A percentile compares a stretch with the other conserved stretches of the same genome.
Evolutionary conservation across 2,113 vertebrate species (phyloP).

Genomic region (Trichechus manatus): DNA sequence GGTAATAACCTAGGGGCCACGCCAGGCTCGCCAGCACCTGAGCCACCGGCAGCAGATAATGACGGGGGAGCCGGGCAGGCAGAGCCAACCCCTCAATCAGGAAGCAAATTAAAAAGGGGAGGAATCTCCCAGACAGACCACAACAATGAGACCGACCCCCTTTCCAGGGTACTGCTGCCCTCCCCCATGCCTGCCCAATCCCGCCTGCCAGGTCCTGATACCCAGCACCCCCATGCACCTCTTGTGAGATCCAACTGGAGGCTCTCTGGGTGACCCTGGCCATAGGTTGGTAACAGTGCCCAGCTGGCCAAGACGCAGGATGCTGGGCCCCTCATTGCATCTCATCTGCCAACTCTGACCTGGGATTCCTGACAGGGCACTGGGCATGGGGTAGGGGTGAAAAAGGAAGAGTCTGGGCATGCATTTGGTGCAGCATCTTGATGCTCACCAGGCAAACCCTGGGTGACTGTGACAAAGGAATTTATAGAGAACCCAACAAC

Average conservation of each 20-base stretch:
- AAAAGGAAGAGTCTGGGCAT: neutral
- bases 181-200: slow-evolving; percentile 18
- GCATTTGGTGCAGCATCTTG: neutral
- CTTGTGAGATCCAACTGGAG: neutral
- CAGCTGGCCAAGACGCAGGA: neutral
- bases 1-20: slow-evolving; percentile 84
- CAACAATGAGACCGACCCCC: slow-evolving; percentile 83
- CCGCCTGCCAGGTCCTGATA: slow-evolving; percentile 66
- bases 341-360: neutral
- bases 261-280: neutral
- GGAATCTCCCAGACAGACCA: slow-evolving; percentile 85
- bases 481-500: neutral
- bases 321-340: neutral
- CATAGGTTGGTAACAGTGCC: slow-evolving; percentile 7
- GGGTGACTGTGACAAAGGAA: neutral
- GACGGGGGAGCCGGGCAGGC: slow-evolving; percentile 82
- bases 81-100: slow-evolving; percentile 85
- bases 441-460: neutral
- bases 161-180: slow-evolving; percentile 76
- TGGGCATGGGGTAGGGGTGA: neutral
- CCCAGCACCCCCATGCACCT: neutral
- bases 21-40: slow-evolving; percentile 85
- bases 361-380: neutral
- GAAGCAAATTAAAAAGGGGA: slow-evolving; percentile 86
- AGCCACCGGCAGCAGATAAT: slow-evolving; percentile 86